phyloP scores from a whole-genome alignment of 2,113 vertebrate species.

The Bos indicus region DNA sequence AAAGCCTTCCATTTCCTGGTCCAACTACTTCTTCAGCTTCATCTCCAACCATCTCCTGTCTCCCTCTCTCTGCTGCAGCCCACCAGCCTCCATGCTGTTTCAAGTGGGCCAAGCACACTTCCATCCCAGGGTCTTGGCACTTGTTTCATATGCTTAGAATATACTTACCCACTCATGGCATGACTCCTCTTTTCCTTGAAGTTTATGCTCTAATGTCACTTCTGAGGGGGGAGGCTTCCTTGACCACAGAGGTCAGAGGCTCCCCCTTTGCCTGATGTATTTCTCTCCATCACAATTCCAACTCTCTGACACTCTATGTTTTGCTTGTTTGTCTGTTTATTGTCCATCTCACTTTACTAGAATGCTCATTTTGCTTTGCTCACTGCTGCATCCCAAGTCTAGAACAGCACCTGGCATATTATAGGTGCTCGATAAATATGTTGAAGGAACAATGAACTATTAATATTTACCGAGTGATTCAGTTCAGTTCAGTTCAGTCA shows the following conservation, averaged over 20 bases:
- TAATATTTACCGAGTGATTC: neutral
- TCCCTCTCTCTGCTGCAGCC: neutral
- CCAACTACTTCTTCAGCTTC: neutral
- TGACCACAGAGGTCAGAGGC: neutral
- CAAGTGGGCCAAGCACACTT: neutral
- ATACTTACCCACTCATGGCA: neutral
- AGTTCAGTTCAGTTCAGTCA: too few relatives aligned
- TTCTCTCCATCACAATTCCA: neutral
- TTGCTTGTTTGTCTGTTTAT: neutral
- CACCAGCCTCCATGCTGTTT: neutral
- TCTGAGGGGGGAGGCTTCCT: neutral
- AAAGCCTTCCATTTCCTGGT: neutral
- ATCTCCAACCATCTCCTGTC: neutral
- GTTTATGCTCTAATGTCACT: neutral
- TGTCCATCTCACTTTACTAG: neutral
- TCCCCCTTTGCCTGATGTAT: neutral
- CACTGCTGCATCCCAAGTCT: neutral
- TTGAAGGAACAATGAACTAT: neutral
- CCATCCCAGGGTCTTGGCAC: neutral
- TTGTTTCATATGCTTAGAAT: neutral
- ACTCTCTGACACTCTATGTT: neutral
- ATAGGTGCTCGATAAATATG: neutral
- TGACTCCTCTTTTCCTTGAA: neutral
- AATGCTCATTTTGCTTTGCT: neutral
- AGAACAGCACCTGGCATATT: neutral